Percentiles rank a stretch among this genome's conserved stretches.
Evolutionary conservation across 2,797 vertebrate genomes (phyloP).

Genomic region (Amblyraja radiata): DNA sequence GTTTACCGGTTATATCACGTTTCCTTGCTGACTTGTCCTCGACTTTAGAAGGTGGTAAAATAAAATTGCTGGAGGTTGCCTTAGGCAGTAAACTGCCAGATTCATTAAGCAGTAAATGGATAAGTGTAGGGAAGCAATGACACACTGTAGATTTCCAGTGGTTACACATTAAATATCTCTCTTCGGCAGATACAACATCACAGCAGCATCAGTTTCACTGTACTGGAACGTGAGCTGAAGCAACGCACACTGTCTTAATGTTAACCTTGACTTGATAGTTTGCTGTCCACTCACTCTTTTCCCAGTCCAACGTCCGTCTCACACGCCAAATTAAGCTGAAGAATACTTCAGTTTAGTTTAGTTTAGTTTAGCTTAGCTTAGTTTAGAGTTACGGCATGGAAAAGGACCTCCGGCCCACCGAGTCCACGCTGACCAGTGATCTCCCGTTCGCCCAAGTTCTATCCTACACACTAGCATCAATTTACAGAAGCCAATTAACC

Average conservation of each 20-base stretch:
- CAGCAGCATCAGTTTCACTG: slow-evolving; percentile 21
- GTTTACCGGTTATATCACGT: slow-evolving; percentile 11
- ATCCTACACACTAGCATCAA: too few relatives aligned
- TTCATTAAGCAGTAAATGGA: slow-evolving; percentile 16
- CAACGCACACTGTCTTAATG: background rate
- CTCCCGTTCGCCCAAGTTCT: too few relatives aligned
- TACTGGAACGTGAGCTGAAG: background rate
- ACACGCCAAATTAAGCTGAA: background rate
- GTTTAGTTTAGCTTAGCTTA: too few relatives aligned
- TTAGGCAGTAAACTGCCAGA: slow-evolving; percentile 18
- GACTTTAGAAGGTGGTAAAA: slow-evolving; percentile 13
- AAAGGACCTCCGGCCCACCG: too few relatives aligned
- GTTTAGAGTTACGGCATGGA: too few relatives aligned
- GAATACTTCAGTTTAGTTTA: background rate
- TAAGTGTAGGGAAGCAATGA: slow-evolving; percentile 26
- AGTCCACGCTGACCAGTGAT: too few relatives aligned
- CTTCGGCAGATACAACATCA: background rate
- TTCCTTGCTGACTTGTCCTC: background rate
- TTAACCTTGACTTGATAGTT: slow-evolving; percentile 17
- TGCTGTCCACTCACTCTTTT: background rate
- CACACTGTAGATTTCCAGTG: slow-evolving; percentile 17
- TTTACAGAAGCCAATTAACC: too few relatives aligned
- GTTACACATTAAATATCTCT: background rate
- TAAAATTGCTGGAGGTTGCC: background rate
- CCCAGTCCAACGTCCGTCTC: background rate